Conservation (phyloP, 2,797 vertebrate genomes). For the Dallia pectoralis region DNA sequence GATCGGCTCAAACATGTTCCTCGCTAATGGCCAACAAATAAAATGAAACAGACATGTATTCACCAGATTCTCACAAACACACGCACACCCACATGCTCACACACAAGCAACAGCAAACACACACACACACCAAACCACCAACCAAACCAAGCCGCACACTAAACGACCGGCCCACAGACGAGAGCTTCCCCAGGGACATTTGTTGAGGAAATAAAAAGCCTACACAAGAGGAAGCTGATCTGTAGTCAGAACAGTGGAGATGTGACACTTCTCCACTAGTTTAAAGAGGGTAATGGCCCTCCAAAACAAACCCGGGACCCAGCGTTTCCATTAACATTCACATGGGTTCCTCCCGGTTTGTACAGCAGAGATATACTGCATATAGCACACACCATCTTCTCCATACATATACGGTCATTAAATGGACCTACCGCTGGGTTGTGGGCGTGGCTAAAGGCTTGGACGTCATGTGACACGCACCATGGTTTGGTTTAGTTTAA, state of each 20-base stretch:
- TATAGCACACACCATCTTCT: background rate
- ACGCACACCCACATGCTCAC: background rate
- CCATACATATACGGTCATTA: background rate
- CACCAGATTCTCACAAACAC: background rate
- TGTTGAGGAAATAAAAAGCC: background rate
- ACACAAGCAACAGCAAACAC: background rate
- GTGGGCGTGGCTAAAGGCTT: background rate
- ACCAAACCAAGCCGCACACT: background rate
- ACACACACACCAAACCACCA: background rate
- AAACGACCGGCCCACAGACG: background rate
- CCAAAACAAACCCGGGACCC: background rate
- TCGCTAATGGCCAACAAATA: conserved; percentile 20
- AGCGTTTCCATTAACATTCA: background rate
- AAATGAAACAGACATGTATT: background rate
- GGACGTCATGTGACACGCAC: background rate
- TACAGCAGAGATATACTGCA: background rate
- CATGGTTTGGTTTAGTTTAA: background rate
- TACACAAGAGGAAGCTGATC: background rate
- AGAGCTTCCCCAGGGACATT: background rate
- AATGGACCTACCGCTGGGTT: background rate
- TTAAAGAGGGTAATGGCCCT: background rate
- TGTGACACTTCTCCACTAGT: background rate
- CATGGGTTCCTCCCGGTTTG: background rate
- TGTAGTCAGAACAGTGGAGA: background rate
- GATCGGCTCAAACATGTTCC: conserved; percentile 28